Conservation (phyloP, 2,797 vertebrate genomes). For the Oophaga sylvatica region DNA sequence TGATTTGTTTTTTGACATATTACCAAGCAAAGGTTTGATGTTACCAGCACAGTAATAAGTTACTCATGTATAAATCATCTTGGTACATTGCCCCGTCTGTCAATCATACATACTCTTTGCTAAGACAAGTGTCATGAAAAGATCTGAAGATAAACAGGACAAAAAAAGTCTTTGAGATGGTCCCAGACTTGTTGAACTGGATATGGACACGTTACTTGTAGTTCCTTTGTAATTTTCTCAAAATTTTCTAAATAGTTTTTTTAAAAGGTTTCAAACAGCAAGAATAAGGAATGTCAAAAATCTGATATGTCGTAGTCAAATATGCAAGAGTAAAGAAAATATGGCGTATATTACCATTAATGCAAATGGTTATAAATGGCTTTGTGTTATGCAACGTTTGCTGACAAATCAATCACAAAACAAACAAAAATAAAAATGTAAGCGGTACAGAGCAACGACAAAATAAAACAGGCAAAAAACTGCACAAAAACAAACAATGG, state of each 20-base stretch:
- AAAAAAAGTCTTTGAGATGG: neutral
- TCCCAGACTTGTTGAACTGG: neutral
- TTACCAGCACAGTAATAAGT: neutral
- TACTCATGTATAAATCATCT: neutral
- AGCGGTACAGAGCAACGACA: neutral
- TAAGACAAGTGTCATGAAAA: neutral
- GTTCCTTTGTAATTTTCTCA: slow-evolving; percentile 19
- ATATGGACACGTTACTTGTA: neutral
- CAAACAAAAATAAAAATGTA: neutral
- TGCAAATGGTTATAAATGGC: neutral
- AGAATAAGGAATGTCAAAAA: neutral
- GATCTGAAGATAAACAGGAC: neutral
- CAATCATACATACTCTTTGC: neutral
- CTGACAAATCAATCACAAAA: neutral
- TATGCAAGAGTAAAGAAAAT: neutral
- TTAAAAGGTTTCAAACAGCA: neutral
- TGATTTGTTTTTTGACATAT: neutral
- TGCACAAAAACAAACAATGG: neutral
- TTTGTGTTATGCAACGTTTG: neutral
- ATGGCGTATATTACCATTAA: neutral
- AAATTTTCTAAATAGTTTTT: neutral
- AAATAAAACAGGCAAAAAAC: neutral
- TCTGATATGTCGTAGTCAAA: no score
- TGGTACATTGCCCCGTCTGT: slow-evolving; percentile 21
- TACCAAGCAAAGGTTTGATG: neutral